These are phyloP conservation scores for Podabrus alpinus DNA, from an alignment of 2,888 invertebrate species.

Conservation along the genomic window DNA sequence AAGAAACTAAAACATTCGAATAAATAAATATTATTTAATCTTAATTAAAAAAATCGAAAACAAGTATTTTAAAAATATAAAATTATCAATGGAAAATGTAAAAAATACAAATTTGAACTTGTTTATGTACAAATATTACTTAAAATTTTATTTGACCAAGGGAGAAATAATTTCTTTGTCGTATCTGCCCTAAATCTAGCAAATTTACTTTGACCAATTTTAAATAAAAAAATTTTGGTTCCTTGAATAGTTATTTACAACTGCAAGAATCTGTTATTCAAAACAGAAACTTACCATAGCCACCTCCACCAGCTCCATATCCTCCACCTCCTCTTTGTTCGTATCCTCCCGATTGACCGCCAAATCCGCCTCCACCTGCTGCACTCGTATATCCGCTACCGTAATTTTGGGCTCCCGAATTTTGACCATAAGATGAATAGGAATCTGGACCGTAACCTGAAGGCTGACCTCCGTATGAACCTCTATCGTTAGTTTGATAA, in stretches of 20 bases:
- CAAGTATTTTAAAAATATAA: not conserved
- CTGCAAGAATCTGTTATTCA: not conserved
- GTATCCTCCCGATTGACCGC: slow-evolving; percentile 31
- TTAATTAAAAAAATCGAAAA: not conserved
- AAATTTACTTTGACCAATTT: not conserved
- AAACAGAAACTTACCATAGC: slow-evolving; percentile 30
- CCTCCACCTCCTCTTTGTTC: slow-evolving; percentile 29
- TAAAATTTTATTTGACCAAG: not conserved
- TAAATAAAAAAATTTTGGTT: not conserved
- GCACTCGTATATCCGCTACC: slow-evolving; percentile 31
- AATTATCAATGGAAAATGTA: not conserved
- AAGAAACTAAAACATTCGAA: not conserved
- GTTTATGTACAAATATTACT: not conserved
- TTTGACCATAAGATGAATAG: slow-evolving; percentile 19
- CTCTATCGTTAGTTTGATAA: slow-evolving; percentile 25
- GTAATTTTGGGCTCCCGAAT: slow-evolving; percentile 20
- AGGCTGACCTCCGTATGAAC: slow-evolving; percentile 29
- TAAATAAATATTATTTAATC: not conserved
- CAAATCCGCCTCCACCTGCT: slow-evolving; percentile 22
- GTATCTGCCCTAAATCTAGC: not conserved
- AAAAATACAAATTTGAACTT: not conserved
- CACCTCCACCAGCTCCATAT: slow-evolving; percentile 30
- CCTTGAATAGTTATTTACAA: not conserved
- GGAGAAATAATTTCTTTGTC: not conserved
- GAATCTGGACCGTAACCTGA: slow-evolving; percentile 32